These are phyloP conservation scores for Eupithecia abbreviata DNA, from an alignment of 2,888 invertebrate genomes.

Conservation along the genomic window DNA sequence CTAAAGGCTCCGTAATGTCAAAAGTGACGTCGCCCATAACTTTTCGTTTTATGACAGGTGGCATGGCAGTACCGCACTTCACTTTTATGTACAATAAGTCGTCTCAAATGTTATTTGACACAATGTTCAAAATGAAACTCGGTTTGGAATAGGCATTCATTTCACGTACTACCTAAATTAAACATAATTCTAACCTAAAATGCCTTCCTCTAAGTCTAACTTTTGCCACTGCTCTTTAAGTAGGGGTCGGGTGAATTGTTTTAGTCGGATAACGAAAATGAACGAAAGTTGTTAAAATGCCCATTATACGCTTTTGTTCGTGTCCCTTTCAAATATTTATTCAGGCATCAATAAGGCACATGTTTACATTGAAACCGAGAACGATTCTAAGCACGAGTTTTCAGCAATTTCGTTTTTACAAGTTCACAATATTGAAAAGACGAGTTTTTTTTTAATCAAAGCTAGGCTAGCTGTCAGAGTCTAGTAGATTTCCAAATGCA, in stretches of 20 bases:
- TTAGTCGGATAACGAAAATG: constrained; percentile 15
- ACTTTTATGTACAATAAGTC: neutral
- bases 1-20: neutral
- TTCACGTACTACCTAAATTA: neutral
- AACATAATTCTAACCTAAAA: neutral
- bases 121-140: neutral
- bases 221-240: neutral
- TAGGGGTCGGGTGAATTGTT: constrained; percentile 2
- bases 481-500: neutral
- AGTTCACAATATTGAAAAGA: neutral
- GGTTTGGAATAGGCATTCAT: neutral
- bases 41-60: neutral
- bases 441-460: neutral
- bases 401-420: neutral
- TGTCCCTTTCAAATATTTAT: constrained; percentile 44
- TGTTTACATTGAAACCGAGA: constrained; percentile 34
- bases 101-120: neutral
- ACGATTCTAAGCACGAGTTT: neutral
- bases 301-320: constrained; percentile 36
- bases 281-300: constrained; percentile 37
- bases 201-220: neutral
- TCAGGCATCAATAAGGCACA: constrained; percentile 42
- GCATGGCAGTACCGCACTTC: neutral
- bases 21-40: neutral
- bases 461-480: neutral